Evolutionary conservation across 1,140 invertebrate species (phyloP).

Genomic region (Trichonephila clavipes): DNA sequence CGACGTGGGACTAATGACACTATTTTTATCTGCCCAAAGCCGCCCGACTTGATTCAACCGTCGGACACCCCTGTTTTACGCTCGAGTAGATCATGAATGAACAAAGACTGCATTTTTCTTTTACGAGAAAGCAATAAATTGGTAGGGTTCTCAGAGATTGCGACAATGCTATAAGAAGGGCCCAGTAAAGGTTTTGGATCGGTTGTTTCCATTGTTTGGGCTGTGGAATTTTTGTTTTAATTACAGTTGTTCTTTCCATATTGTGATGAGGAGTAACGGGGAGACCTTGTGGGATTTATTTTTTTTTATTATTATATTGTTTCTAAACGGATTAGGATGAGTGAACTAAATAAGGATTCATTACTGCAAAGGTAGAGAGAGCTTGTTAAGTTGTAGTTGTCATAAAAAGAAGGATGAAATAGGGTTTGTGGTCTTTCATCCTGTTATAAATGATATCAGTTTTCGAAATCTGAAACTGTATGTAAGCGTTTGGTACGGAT

Average conservation of each 20-base stretch:
- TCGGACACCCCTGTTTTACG: background rate
- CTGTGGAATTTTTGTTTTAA: background rate
- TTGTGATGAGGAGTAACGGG: background rate
- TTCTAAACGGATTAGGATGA: background rate
- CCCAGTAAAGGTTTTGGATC: background rate
- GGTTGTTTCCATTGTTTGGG: background rate
- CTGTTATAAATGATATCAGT: background rate
- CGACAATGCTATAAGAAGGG: background rate
- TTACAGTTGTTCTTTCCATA: background rate
- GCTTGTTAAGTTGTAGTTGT: background rate
- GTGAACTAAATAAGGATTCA: background rate
- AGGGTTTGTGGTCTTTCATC: background rate
- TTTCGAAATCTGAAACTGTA: background rate
- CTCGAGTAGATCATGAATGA: background rate
- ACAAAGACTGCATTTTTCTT: background rate
- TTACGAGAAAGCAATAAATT: background rate
- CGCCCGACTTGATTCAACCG: background rate
- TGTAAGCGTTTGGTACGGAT: no score
- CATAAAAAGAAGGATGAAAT: background rate
- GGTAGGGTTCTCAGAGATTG: background rate
- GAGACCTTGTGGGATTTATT: background rate
- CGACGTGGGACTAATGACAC: slow-evolving; percentile 48
- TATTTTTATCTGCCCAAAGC: slow-evolving; percentile 45
- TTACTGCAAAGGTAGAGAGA: background rate
- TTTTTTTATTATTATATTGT: no score